phyloP scores from a whole-genome alignment of 2,113 vertebrate species.

The Malurus melanocephalus region DNA sequence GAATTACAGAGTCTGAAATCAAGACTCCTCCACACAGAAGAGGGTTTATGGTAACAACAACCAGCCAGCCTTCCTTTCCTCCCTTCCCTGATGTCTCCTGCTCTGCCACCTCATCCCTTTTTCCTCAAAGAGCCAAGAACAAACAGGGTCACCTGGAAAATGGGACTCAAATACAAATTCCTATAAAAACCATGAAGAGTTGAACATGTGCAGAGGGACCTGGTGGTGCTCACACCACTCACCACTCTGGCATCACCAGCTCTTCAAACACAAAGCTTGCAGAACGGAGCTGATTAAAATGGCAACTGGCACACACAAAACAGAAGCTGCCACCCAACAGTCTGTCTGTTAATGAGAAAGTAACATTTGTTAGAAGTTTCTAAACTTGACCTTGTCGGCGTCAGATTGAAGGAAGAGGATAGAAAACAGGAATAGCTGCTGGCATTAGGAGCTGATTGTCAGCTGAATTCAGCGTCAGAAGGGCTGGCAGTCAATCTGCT shows the following conservation, averaged over 20 bases:
- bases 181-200: background rate
- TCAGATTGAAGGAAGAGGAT: conserved; percentile 2
- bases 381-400: conserved; percentile 29
- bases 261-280: background rate
- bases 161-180: background rate
- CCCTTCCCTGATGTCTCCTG: background rate
- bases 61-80: background rate
- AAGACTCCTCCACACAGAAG: background rate
- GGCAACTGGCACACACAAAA: background rate
- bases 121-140: background rate
- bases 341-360: conserved; percentile 22
- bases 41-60: background rate
- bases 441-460: conserved; percentile 34
- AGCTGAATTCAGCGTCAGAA: conserved; percentile 23
- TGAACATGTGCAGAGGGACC: background rate
- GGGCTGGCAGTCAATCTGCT: background rate
- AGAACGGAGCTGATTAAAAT: background rate
- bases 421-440: conserved; percentile 36
- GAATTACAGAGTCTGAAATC: background rate
- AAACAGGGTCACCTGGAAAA: background rate
- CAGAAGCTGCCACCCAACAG: background rate
- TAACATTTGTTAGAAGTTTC: conserved; percentile 41
- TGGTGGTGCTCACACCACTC: background rate
- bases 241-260: background rate
- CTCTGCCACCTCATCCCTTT: background rate